Base-by-base conservation (phyloP, 1,140 invertebrate species). In the Drosophila pseudoobscura region DNA sequence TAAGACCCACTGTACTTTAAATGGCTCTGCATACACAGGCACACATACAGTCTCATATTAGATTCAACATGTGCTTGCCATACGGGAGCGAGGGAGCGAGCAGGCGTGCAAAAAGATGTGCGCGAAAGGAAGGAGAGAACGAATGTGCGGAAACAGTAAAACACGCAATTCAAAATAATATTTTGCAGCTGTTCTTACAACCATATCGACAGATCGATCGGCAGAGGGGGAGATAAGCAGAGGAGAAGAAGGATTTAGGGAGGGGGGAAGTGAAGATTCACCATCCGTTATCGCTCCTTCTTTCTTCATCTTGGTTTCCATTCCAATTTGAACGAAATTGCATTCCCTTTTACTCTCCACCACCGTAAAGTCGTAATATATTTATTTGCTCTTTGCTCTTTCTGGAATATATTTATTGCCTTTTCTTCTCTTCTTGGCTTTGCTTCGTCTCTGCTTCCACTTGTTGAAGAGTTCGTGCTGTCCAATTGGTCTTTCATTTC, bases 131-230 rank as follows among this genome's bases (percentile, higher is more conserved):
- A 11, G 35, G 13, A 39, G 11, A 13, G 35, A 39, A 39, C 11
- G 8, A 39, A 13, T 5, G 35, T 39, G 35, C 35, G 35, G 35
- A 68, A 53, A 35, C 45, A 43, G 57, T 39, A 46, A 74, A 74
- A 43, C 29, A 24, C 45, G 53, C 15, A 49, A 57, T 52, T 44
- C 20, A 9, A 44, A 75, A 75, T 80, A 53, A 63, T 60, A 50
- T 64, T 29, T 85, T 61, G 56, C 80, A 83, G 62, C 77, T 83
- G 76, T 55, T 66, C 29, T 39, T 63, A 13, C 9, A 3, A 35
- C 35, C 35, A 8, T 1, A 31, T 31, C 6, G 29, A 31, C 29
- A 22, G 46, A 49, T 61, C 31, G 5, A 29, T 43, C 20, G 11
- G 24, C 20, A 29, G 15, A 47, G 31, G 39, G 15, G 7, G 2